Evolutionary conservation across 2,888 invertebrate species (phyloP).

Genomic region (Eupithecia dodoneata): DNA sequence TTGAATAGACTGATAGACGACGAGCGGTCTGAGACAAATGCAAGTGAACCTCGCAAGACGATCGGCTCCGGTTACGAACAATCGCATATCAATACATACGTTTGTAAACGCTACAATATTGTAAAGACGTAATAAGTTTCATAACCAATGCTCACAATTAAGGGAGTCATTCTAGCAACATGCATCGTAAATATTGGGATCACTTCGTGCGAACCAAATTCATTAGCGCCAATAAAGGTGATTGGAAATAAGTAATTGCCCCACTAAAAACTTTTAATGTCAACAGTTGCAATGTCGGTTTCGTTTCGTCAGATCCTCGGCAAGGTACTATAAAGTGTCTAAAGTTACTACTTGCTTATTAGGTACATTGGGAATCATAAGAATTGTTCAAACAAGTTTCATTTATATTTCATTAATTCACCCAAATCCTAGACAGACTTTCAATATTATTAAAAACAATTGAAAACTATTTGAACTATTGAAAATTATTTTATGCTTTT

Average conservation of each 20-base stretch:
- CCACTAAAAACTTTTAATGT: slow-evolving; percentile 53
- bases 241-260: slow-evolving; percentile 51
- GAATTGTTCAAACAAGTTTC: background rate
- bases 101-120: background rate
- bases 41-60: background rate
- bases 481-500: too few relatives aligned
- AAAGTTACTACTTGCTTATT: background rate
- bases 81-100: background rate
- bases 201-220: slow-evolving; percentile 57
- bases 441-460: too few relatives aligned
- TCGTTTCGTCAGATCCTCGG: slow-evolving; percentile 28
- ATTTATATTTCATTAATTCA: background rate
- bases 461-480: too few relatives aligned
- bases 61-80: background rate
- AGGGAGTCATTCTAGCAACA: slow-evolving; percentile 16
- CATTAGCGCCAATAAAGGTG: slow-evolving; percentile 53
- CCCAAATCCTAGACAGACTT: too few relatives aligned
- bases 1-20: slow-evolving; percentile 40
- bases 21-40: slow-evolving; percentile 46
- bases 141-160: slow-evolving; percentile 2
- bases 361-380: background rate
- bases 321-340: slow-evolving; percentile 1
- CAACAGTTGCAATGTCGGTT: slow-evolving; percentile 34
- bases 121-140: slow-evolving; percentile 10
- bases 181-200: slow-evolving; percentile 36